Percentiles rank a stretch among this genome's conserved stretches.
phyloP scores from a whole-genome alignment of 1,140 invertebrate genomes.

The Drosophila subpulchrella region DNA sequence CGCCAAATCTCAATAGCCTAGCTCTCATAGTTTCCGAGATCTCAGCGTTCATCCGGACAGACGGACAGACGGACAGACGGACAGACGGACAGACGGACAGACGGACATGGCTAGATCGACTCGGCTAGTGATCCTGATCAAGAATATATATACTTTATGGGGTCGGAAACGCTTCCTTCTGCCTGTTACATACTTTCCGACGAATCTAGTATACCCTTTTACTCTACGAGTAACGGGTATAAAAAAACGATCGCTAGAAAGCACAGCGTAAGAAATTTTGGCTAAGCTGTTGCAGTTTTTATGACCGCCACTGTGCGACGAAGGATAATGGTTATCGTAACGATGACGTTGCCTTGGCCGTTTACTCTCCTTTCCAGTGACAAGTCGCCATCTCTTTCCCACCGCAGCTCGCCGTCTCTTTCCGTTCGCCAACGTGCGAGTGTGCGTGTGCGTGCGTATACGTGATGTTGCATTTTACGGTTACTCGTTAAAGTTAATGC shows the following conservation, averaged over 20 bases:
- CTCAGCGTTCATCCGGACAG: too few species aligned
- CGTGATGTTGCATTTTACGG: conserved; percentile 66
- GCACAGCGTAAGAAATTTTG: conserved; percentile 24
- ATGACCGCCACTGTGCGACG: conserved; percentile 59
- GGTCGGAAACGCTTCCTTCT: too few species aligned
- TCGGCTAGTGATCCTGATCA: too few species aligned
- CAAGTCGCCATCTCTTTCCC: conserved; percentile 34
- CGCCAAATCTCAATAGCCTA: too few species aligned
- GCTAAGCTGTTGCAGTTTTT: conserved; percentile 60
- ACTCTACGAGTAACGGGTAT: too few species aligned
- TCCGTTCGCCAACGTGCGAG: not conserved
- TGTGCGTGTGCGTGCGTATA: conserved; percentile 40
- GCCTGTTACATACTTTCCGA: too few species aligned
- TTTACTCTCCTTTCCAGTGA: conserved; percentile 31
- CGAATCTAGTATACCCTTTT: too few species aligned
- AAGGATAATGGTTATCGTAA: conserved; percentile 29
- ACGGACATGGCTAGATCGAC: too few species aligned
- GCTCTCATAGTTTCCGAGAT: too few species aligned
- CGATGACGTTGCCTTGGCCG: conserved; percentile 47
- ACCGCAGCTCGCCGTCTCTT: not conserved
- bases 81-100: too few species aligned
- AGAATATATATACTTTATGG: too few species aligned
- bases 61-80: too few species aligned
- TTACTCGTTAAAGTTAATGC: conserved; percentile 69
- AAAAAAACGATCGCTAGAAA: conserved; percentile 5